Evolutionary conservation across 92 coral and sea anemone genomes (phyloP), one percentile per base, ranked within the genome.

Genomic region (Paragorgia papillata): DNA sequence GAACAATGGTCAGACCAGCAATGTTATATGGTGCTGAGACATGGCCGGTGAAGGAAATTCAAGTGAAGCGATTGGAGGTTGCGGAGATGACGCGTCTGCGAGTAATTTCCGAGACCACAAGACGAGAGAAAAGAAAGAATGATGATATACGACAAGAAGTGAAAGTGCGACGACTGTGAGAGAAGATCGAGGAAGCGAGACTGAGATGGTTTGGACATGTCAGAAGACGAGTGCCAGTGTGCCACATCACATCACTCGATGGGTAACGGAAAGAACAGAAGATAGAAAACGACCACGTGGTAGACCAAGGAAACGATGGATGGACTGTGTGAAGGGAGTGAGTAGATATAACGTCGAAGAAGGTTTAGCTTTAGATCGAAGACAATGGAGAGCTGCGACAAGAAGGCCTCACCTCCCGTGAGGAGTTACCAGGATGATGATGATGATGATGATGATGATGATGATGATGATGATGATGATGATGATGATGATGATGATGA

Each of bases 121-220:
- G 35, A 37, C 53, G 37, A 43, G 76, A 69, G 19, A 43, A 34
- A 49, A 48, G 29, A 9, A 69, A 15, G 21, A 69, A 58, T 22
- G 60, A 25, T 10, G 34, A 69, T 25, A 69, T 46, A 33, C 31
- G 75, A 44, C 0, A 20, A 35, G 59, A 69, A 57, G 51, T 66
- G 34, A 35, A 35, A 43, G 75, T 69, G 17, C 18, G 10, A 21
- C 30, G 33, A 25, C 53, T 69, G 24, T 0, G 33, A 69, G 59
- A 69, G 22, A 43, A 69, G 35, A 35, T 69, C 0, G 20, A 58
- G 56, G 76, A 48, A 37, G 56, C 12, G 1, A 69, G 76, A 69
- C 6, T 69, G 76, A 43, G 76, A 69, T 69, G 60, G 76, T 69
- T 28, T 46, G 76, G 59, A 22, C 76, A 69, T 69, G 59, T 69